Conservation (phyloP, 37 sponge, comb jelly and placozoan species). For the Theonella swinhoei region DNA sequence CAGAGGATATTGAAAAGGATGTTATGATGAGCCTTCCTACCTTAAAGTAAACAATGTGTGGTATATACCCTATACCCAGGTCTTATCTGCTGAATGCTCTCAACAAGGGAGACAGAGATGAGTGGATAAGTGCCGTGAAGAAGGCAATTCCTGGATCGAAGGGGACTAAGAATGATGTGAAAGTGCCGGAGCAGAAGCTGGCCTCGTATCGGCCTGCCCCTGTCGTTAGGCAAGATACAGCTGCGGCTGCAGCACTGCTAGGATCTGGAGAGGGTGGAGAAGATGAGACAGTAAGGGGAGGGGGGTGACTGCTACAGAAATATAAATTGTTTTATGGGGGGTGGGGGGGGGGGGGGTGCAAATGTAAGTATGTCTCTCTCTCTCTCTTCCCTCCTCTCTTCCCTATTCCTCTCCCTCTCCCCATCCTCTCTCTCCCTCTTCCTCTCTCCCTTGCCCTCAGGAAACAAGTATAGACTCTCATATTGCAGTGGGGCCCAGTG, state of each 20-base stretch:
- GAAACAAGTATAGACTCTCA: no score
- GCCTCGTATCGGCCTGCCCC: neutral
- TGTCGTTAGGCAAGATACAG: constrained; percentile 41
- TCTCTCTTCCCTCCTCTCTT: no score
- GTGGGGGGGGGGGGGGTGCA: neutral
- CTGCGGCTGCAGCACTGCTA: constrained; percentile 15
- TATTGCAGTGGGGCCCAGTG: no score
- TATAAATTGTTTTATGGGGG: no score
- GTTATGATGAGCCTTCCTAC: neutral
- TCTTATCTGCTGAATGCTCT: constrained; percentile 65
- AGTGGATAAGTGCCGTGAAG: constrained; percentile 57
- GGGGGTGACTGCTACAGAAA: neutral
- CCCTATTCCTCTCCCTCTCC: no score
- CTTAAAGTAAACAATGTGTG: neutral
- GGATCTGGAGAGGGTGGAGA: neutral
- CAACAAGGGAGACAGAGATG: constrained; percentile 53
- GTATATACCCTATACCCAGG: constrained; percentile 6
- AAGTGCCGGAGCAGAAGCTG: neutral
- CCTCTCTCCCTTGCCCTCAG: no score
- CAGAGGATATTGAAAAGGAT: no score
- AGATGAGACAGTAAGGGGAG: constrained; percentile 4
- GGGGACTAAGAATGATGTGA: neutral
- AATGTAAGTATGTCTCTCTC: neutral
- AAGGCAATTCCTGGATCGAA: constrained; percentile 9
- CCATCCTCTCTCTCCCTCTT: no score